Base-by-base conservation (phyloP, 2,797 vertebrate genomes). In the Poecilia picta region DNA sequence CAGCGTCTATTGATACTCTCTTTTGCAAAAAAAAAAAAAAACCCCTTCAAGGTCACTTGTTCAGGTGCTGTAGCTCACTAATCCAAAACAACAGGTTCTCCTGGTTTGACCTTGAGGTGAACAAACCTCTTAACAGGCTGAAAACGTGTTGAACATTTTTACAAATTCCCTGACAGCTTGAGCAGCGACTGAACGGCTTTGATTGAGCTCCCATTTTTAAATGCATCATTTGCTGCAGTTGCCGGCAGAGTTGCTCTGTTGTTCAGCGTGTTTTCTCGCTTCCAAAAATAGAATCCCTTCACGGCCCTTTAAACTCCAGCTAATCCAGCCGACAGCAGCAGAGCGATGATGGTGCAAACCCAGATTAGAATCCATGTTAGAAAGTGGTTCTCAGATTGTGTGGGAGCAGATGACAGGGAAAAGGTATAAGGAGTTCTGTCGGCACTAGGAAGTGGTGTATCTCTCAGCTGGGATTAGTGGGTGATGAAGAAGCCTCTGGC, bases 401-500 rank as follows among this genome's bases (percentile, higher is more conserved):
- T 74, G 83, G 83, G 79, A 53, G 71, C 73, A 74, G 49, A 76
- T 81, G 87, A 90, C 75, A 87, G 89, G 81, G 51, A 75, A 33
- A 66, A 80, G 89, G 87, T 86, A 86, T 86, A 88, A 89, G 77
- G 80, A 83, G 79, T 85, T 82, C 55, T 73, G 85, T 76, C 49
- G 8, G 84, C 45, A 51, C 80, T 55, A 71, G 78, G 82, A 79
- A 85, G 87, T 73, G 72, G 68, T 82, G 73, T 68, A 88, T 89
- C 81, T 87, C 84, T 91, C 89, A 84, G 4, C 72, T 88, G 85
- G 91, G 92, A 93, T 93, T 94, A 92, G 80, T 74, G 18, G 73
- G 81, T 57, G 74, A 78, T 59, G 85, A 89, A 75, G 93, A 91
- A 84, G 89, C 86, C 88, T 85, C 75, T 87, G 90, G 87, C 89